A percentile compares a stretch with the other conserved stretches of the same genome.
phyloP scores from a whole-genome alignment of 2,888 invertebrate species.

The Salpingus planirostris region DNA sequence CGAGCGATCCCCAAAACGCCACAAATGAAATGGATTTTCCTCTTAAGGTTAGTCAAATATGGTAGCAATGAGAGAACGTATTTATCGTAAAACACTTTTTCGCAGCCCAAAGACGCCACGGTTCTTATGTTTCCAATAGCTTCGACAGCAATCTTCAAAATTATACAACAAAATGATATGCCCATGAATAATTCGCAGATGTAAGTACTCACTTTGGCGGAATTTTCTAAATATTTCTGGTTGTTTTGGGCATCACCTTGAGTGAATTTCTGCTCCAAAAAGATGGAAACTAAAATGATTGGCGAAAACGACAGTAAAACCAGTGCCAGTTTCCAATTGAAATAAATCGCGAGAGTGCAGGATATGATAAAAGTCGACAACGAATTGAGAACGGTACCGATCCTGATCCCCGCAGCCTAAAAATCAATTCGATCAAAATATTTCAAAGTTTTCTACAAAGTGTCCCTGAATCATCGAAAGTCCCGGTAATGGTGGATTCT shows the following conservation, averaged over 20 bases:
- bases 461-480: too few species aligned
- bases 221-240: conserved; percentile 60
- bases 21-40: conserved; percentile 55
- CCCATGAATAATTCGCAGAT: too few species aligned
- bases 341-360: conserved; percentile 53
- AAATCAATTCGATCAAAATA: not conserved
- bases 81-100: conserved; percentile 53
- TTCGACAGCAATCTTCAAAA: conserved; percentile 62
- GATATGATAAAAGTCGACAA: conserved; percentile 57
- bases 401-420: conserved; percentile 67
- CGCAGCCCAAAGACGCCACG: conserved; percentile 61
- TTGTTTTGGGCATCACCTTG: conserved; percentile 56
- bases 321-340: conserved; percentile 63
- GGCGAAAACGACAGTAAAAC: conserved; percentile 63
- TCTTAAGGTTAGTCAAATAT: conserved; percentile 50
- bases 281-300: conserved; percentile 56
- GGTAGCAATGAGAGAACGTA: conserved; percentile 53
- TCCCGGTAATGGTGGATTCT: too few species aligned
- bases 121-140: conserved; percentile 68
- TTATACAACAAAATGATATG: too few species aligned
- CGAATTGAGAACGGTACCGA: conserved; percentile 67
- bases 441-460: too few species aligned
- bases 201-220: conserved; percentile 53
- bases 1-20: conserved; percentile 60
- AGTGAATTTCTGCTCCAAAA: conserved; percentile 56